phyloP scores from a whole-genome alignment of 1,140 invertebrate species.

The Heterodera schachtii region DNA sequence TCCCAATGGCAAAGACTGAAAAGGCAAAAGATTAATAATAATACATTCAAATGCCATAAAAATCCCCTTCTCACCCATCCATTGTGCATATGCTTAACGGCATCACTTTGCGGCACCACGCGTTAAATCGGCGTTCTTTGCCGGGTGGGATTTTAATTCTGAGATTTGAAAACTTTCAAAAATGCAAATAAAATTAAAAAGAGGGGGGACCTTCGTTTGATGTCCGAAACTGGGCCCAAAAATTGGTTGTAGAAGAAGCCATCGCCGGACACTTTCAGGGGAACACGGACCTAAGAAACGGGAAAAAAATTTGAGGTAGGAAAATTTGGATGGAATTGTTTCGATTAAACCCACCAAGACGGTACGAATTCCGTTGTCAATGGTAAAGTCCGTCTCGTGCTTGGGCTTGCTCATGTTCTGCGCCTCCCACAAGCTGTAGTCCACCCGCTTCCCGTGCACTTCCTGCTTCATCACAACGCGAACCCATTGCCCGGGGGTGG shows the following conservation, averaged over 20 bases:
- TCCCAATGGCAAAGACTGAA: background rate
- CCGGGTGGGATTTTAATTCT: conserved; percentile 23
- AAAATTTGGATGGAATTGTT: no score
- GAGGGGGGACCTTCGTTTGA: background rate
- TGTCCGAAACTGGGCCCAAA: background rate
- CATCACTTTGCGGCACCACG: background rate
- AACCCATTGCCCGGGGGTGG: background rate
- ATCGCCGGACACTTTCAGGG: background rate
- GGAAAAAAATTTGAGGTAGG: background rate
- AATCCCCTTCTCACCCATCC: background rate
- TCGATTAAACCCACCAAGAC: background rate
- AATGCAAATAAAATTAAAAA: background rate
- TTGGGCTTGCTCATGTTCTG: background rate
- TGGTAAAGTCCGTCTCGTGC: background rate
- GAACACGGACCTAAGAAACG: background rate
- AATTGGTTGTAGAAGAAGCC: background rate
- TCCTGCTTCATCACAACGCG: conserved; percentile 4
- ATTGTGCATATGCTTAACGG: background rate
- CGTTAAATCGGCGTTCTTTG: conserved; percentile 19
- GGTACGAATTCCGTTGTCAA: background rate
- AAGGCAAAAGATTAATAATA: background rate
- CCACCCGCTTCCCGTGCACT: background rate
- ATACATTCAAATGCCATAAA: background rate
- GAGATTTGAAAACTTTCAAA: background rate
- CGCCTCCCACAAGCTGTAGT: background rate